These are phyloP conservation scores for Volucella bombylans DNA, from an alignment of 2,888 invertebrate genomes.

Conservation along the genomic window DNA sequence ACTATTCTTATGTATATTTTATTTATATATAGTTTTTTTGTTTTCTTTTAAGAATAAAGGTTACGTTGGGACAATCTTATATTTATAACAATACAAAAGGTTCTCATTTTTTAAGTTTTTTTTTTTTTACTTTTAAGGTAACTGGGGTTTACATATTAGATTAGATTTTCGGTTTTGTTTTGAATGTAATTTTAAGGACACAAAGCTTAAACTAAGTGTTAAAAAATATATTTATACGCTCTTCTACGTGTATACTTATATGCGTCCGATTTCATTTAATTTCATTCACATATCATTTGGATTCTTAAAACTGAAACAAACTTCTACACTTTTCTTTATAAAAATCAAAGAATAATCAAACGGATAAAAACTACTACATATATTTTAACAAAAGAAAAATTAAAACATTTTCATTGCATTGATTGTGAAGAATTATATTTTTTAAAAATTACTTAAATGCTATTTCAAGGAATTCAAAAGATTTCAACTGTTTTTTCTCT, in stretches of 20 bases:
- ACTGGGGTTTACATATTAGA: conserved; percentile 51
- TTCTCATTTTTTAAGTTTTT: conserved; percentile 14
- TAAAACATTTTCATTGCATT: conserved; percentile 60
- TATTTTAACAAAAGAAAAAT: conserved; percentile 13
- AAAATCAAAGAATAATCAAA: conserved; percentile 21
- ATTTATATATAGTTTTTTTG: conserved; percentile 3
- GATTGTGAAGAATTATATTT: conserved; percentile 46
- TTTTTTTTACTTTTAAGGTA: conserved; percentile 40
- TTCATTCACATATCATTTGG: conserved; percentile 51
- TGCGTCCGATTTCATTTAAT: conserved; percentile 42
- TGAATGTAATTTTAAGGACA: conserved; percentile 25
- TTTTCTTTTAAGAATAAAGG: conserved; percentile 50
- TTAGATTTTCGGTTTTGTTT: background rate
- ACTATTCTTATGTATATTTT: conserved; percentile 41
- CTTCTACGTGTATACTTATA: background rate
- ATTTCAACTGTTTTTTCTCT: conserved; percentile 22
- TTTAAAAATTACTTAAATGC: conserved; percentile 65
- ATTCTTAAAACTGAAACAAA: conserved; percentile 23
- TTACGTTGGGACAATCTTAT: conserved; percentile 71
- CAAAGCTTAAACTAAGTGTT: conserved; percentile 55
- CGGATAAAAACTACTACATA: conserved; percentile 3
- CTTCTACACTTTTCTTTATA: background rate
- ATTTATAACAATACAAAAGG: conserved; percentile 72
- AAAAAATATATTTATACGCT: conserved; percentile 56
- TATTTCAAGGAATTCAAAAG: conserved; percentile 70